A percentile compares a stretch with the other conserved stretches of the same genome.
Conservation (phyloP, 2,113 vertebrate species). For the Nesoenas mayeri region DNA sequence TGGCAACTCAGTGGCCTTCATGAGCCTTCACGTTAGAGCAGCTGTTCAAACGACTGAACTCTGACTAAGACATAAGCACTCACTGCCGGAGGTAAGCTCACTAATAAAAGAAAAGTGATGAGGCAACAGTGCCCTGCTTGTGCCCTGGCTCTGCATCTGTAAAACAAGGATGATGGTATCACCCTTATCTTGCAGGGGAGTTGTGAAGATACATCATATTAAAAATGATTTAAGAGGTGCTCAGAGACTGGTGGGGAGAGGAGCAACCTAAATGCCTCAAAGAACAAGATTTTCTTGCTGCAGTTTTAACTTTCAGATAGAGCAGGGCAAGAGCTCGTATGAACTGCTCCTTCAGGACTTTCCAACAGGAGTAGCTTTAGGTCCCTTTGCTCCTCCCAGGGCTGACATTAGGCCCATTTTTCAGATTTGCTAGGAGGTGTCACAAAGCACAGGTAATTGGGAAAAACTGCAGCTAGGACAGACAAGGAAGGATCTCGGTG, state of each 20-base stretch:
- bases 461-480: neutral
- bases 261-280: neutral
- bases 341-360: neutral
- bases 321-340: neutral
- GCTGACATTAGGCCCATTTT: neutral
- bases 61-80: constrained; percentile 16
- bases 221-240: constrained; percentile 41
- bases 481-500: neutral
- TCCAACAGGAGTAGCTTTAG: neutral
- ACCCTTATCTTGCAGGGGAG: neutral
- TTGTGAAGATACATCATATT: constrained; percentile 14
- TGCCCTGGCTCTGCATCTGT: constrained; percentile 10
- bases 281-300: neutral
- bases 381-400: neutral
- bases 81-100: neutral
- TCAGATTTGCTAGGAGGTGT: neutral
- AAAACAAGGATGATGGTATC: constrained; percentile 7
- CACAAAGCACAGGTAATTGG: neutral
- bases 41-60: neutral
- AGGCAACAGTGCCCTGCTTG: neutral
- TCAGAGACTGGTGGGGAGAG: neutral
- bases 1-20: rapidly evolving
- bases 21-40: neutral
- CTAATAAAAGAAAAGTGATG: constrained; percentile 29
- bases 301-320: neutral